Base-by-base conservation (phyloP, 2,113 vertebrate genomes). In the Pteronura brasiliensis region DNA sequence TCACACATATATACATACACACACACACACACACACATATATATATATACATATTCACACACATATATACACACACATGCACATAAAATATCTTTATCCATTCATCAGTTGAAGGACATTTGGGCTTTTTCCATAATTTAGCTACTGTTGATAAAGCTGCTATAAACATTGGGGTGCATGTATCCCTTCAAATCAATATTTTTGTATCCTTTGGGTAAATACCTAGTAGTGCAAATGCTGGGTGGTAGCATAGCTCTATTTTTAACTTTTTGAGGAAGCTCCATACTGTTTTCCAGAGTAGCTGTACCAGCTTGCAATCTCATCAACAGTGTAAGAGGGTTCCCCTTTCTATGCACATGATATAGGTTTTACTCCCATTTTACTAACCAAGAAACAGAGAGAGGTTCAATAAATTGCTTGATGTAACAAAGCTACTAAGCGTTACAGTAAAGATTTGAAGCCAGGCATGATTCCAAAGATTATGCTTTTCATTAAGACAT, bases 341-440 rank as follows among this genome's bases (percentile, higher is more conserved):
- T 76, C 14, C 74, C 27, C 27, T 47, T 76, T 76, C 27, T 47
- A 14, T 6, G 4, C 15, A 9, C 25, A 34, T 69, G 5, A 85
- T 14, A 90, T 36, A 86, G 39, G 12, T 55, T 89, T 94, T 76
- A 77, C 63, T 31, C 31, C 36, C 23, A 55, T 34, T 87, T 96
- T 97, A 76, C n/a, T 87, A 3, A 39, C n/a, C 57, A 80, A 27
- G 84, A 94, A 94, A 95, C 4, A 31, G 15, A 97, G 65, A 93
- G 42, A 94, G 0, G 13, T 72, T 71, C n/a, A 81, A n/a, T 59
- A 83, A 93, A 17, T 55, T 85, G 17, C 31, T 69, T 47, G 12
- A 95, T 31, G 61, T 81, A 95, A 63, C 44, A 74, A 44, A 44
- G 79, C 87, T 93, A 93, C 44, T 83, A 74, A 79, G 20, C 31